Base-by-base conservation (phyloP, 2,797 vertebrate species). In the Aplochiton taeniatus region DNA sequence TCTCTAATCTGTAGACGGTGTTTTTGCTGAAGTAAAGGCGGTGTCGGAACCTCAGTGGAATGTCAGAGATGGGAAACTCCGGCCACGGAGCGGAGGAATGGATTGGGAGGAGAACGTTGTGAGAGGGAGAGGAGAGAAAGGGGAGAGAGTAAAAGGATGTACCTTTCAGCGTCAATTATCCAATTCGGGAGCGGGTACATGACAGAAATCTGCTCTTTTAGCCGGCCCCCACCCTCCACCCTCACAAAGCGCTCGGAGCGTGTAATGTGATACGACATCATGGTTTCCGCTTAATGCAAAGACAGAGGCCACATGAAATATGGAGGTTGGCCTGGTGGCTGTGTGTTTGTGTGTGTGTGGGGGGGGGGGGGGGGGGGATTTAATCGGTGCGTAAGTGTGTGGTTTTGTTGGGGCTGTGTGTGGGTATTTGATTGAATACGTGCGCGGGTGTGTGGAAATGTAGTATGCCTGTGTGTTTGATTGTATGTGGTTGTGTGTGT, bases 141-240 rank as follows among this genome's bases (percentile, higher is more conserved):
- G 79, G 1, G 16, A 13, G 52, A 70, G 59, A 59, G 79, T 75
- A 83, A 77, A 82, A 81, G 69, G 81, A 83, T 90, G 83, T 85
- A 89, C 78, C 83, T 89, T 89, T 90, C 89, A 87, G 83, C 78
- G 84, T 87, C 83, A 85, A 81, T 92, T 88, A 91, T 89, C 80
- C 86, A 84, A 83, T 86, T 84, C 74, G 84, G 83, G 78, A 46
- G 69, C 10, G 66, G 61, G 69, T 67, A 88, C 86, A 85, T 87
- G 86, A 89, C 88, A 90, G 85, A 89, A 88, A 88, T 84, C 83
- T 75, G 78, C 83, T 82, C 83, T 89, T 91, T 91, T 87, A 87
- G 83, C 85, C 85, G 31, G 31, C 48, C 51, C 42, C 47, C 16
- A 31, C 45, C 46, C 58, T 58, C 52, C 68, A 45, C 49, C 63